Evolutionary conservation across 2,113 vertebrate genomes (phyloP).

Genomic region (Menura novaehollandiae): DNA sequence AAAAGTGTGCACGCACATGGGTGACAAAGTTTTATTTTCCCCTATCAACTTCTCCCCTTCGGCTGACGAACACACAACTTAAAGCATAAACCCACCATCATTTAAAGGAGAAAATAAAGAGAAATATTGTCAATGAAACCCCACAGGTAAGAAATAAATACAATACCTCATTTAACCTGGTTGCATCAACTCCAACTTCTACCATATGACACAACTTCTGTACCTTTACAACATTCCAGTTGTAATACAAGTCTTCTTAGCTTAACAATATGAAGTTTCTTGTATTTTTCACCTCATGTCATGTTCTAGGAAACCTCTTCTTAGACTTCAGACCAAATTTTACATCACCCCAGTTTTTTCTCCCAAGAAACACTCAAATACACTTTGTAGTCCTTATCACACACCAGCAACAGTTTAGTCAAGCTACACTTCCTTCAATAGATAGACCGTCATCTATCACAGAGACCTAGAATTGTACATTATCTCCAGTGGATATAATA

Average conservation of each 20-base stretch:
- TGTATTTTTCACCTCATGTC: neutral
- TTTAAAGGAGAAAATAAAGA: neutral
- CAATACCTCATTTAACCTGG: neutral
- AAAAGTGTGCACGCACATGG: neutral
- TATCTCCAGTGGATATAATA: neutral
- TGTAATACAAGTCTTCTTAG: neutral
- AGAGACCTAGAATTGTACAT: neutral
- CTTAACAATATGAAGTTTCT: neutral
- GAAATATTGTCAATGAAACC: neutral
- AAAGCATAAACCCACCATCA: neutral
- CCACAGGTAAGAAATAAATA: neutral
- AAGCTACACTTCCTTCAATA: neutral
- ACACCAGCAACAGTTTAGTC: neutral
- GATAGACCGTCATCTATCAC: neutral
- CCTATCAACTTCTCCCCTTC: neutral
- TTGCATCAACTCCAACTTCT: neutral
- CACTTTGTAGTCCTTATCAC: neutral
- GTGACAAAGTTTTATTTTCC: neutral
- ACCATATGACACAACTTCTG: neutral
- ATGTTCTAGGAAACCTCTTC: neutral
- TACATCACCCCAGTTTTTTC: neutral
- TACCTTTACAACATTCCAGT: neutral
- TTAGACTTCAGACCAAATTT: neutral
- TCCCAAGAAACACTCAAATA: neutral
- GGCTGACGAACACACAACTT: neutral